Percentiles rank a stretch among this genome's conserved stretches.
These are phyloP conservation scores for Corbicula japonica DNA, from an alignment of 2,888 invertebrate species.

Conservation along the genomic window DNA sequence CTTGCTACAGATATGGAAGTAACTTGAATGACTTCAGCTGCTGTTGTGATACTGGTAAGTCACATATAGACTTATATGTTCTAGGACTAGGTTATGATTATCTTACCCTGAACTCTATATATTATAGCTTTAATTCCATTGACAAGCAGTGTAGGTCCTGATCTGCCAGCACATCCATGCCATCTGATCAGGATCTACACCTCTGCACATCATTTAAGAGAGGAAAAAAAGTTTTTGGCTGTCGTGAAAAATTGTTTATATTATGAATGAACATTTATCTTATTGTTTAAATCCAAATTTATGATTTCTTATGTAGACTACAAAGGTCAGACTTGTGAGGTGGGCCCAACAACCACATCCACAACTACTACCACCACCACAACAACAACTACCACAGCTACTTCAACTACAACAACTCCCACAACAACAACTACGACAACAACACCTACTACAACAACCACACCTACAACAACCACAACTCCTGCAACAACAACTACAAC, in stretches of 20 bases:
- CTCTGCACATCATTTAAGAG: too few species aligned
- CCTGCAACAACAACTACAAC: constrained; percentile 18
- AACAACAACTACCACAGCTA: constrained; percentile 29
- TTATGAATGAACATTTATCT: too few species aligned
- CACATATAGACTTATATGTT: too few species aligned
- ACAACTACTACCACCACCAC: constrained; percentile 45
- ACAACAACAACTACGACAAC: constrained; percentile 36
- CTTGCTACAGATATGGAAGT: constrained; percentile 65
- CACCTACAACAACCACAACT: constrained; percentile 34
- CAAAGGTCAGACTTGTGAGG: constrained; percentile 42
- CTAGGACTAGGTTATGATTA: too few species aligned
- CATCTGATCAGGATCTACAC: too few species aligned
- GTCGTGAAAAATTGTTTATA: too few species aligned
- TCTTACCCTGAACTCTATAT: too few species aligned
- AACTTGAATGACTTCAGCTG: constrained; percentile 54
- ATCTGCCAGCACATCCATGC: too few species aligned
- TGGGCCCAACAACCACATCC: constrained; percentile 43
- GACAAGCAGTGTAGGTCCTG: too few species aligned
- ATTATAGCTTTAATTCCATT: too few species aligned
- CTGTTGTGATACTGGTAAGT: constrained; percentile 66
- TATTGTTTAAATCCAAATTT: not conserved
- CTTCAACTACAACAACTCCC: constrained; percentile 33
- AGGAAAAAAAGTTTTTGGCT: too few species aligned
- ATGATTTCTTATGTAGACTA: constrained; percentile 31
- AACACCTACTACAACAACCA: constrained; percentile 31